These are phyloP conservation scores for Monochamus alternatus DNA, from an alignment of 2,888 invertebrate genomes.

Conservation along the genomic window DNA sequence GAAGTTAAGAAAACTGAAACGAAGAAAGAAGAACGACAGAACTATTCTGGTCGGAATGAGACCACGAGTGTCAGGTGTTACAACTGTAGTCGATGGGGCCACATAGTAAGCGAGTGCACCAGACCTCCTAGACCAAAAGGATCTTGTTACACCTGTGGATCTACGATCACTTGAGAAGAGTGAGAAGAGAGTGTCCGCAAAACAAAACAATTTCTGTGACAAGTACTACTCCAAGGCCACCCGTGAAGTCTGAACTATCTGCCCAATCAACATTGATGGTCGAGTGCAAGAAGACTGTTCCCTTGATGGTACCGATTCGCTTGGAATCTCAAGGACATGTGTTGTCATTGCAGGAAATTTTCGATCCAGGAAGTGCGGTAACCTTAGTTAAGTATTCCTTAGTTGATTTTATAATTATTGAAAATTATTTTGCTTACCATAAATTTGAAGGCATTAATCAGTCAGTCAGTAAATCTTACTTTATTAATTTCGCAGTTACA, in stretches of 20 bases:
- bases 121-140: constrained; percentile 4
- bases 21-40: not conserved
- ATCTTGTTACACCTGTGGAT: constrained; percentile 28
- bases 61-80: not conserved
- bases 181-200: constrained; percentile 8
- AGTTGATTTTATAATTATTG: not conserved
- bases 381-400: not conserved
- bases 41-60: not conserved
- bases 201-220: not conserved
- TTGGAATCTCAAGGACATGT: not conserved
- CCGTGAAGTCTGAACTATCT: not conserved
- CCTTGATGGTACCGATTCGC: not conserved
- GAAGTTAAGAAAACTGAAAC: not conserved
- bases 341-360: not conserved
- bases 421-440: not conserved
- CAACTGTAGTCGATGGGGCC: not conserved
- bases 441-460: not conserved
- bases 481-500: not conserved
- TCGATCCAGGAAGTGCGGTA: not conserved
- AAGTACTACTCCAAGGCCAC: not conserved
- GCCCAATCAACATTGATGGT: not conserved
- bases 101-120: constrained; percentile 13
- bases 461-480: not conserved
- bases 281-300: not conserved
- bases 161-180: constrained; percentile 19